phyloP scores from a whole-genome alignment of 1,140 invertebrate species.

The Hypothenemus hampei region DNA sequence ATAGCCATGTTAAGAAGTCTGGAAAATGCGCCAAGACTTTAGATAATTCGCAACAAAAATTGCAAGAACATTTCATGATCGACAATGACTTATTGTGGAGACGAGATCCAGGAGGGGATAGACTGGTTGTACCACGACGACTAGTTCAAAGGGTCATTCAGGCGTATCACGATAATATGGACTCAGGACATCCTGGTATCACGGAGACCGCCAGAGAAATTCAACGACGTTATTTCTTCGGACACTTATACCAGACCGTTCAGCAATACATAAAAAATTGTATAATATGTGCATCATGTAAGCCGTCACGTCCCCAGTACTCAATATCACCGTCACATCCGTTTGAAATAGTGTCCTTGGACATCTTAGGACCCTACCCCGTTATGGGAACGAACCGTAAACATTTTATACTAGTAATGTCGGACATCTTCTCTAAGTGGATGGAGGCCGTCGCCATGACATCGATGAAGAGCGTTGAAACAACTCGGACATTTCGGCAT shows the following conservation, averaged over 20 bases:
- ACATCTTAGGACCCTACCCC: not conserved
- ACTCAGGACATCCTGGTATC: constrained; percentile 30
- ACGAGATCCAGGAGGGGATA: not conserved
- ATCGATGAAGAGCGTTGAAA: not conserved
- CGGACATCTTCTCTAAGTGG: constrained; percentile 7
- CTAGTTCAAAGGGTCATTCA: not conserved
- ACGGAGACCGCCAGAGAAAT: constrained; percentile 25
- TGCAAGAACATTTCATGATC: not conserved
- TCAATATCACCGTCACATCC: not conserved
- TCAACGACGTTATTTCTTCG: constrained; percentile 27
- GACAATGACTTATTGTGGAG: not conserved
- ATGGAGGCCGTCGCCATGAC: not conserved
- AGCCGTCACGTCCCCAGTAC: not conserved
- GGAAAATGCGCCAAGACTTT: too few species aligned
- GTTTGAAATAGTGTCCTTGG: not conserved
- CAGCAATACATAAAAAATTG: not conserved
- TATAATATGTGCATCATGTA: not conserved
- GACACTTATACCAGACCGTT: constrained; percentile 32
- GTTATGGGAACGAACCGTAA: not conserved
- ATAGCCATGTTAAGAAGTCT: too few species aligned
- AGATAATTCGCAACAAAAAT: too few species aligned
- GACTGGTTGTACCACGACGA: not conserved
- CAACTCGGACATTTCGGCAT: not conserved
- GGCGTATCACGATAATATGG: not conserved
- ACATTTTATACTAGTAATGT: not conserved